These are phyloP conservation scores for Dryobates pubescens DNA, from an alignment of 2,797 vertebrate species.

Conservation along the genomic window DNA sequence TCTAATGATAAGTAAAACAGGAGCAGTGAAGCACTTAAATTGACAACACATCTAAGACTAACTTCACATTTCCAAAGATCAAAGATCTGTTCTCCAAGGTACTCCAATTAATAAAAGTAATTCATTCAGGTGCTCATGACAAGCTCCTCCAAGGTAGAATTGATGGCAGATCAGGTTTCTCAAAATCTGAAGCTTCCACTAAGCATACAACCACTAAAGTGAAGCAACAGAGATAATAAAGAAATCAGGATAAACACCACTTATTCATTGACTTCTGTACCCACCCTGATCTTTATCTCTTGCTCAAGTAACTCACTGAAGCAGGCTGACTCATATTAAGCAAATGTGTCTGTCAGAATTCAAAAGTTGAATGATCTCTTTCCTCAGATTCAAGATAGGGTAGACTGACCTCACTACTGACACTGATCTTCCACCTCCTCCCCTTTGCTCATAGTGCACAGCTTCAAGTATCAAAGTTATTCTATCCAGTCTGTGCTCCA, in stretches of 20 bases:
- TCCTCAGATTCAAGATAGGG: not conserved
- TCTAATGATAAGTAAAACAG: not conserved
- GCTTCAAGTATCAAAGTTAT: not conserved
- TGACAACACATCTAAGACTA: not conserved
- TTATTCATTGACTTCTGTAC: not conserved
- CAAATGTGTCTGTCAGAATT: not conserved
- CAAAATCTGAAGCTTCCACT: not conserved
- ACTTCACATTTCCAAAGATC: not conserved
- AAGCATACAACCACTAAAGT: not conserved
- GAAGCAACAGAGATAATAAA: not conserved
- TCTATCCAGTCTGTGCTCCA: not conserved
- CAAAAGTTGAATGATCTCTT: accelerated
- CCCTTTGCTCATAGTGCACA: not conserved
- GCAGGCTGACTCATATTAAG: not conserved
- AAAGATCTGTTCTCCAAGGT: not conserved
- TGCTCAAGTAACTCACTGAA: not conserved
- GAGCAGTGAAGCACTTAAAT: not conserved
- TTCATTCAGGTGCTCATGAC: not conserved
- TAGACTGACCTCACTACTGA: not conserved
- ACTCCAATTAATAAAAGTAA: not conserved
- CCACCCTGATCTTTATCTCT: not conserved
- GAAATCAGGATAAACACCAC: not conserved
- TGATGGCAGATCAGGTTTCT: not conserved
- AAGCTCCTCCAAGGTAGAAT: not conserved
- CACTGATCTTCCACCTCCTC: not conserved